Conservation (phyloP, 2,888 invertebrate species). For the Ernsta delagoae region DNA sequence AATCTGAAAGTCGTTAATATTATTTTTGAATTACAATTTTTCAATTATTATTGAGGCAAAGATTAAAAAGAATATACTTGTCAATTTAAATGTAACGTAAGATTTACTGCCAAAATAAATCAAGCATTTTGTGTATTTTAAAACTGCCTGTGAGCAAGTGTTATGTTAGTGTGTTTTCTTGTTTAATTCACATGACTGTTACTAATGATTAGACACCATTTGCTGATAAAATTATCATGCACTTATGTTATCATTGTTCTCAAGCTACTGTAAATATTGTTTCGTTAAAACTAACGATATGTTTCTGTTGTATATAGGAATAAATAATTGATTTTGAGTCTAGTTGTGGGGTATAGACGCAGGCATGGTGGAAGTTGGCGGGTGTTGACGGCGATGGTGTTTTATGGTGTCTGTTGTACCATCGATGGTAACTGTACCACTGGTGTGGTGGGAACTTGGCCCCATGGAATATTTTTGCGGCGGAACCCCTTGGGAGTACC, state of each 20-base stretch:
- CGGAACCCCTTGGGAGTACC: constrained; percentile 39
- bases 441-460: constrained; percentile 30
- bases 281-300: constrained; percentile 10
- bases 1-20: neutral
- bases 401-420: constrained; percentile 40
- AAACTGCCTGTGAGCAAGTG: neutral
- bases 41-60: too few relatives aligned
- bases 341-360: constrained; percentile 36
- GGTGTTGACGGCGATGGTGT: constrained; percentile 34
- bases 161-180: neutral
- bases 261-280: constrained; percentile 6
- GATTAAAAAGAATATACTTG: too few relatives aligned
- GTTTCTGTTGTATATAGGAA: constrained; percentile 22
- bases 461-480: constrained; percentile 41
- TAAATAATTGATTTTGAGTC: constrained; percentile 18
- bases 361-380: constrained; percentile 37
- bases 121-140: constrained; percentile 5
- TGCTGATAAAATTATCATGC: constrained; percentile 4
- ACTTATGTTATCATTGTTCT: neutral
- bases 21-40: too few relatives aligned
- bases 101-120: neutral
- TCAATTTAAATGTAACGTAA: neutral
- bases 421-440: constrained; percentile 30
- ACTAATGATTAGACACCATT: neutral
- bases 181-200: neutral